A percentile compares a stretch with the other conserved stretches of the same genome.
Evolutionary conservation across 2,888 invertebrate species (phyloP).

Genomic region (Cosmopolites sordidus): DNA sequence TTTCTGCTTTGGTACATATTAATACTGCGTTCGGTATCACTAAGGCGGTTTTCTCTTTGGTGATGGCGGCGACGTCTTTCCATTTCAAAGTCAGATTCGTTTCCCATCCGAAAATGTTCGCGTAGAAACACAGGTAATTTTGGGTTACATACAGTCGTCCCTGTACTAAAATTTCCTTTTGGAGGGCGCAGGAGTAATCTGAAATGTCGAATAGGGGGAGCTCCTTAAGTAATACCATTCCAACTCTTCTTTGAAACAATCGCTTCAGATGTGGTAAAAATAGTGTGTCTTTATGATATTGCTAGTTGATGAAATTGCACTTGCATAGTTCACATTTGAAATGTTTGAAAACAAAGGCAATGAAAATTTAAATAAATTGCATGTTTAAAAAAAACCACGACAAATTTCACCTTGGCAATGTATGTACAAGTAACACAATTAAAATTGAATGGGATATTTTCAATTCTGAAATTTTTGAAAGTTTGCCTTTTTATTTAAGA

Average conservation of each 20-base stretch:
- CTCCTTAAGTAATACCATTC: too few relatives aligned
- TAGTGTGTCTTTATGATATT: too few relatives aligned
- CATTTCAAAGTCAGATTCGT: conserved; percentile 79
- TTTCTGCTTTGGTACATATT: conserved; percentile 74
- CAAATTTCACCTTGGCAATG: too few relatives aligned
- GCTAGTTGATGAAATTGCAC: too few relatives aligned
- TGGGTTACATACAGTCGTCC: conserved; percentile 94
- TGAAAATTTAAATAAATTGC: too few relatives aligned
- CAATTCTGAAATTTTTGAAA: too few relatives aligned
- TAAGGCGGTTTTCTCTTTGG: conserved; percentile 89
- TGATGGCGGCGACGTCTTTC: conserved; percentile 89
- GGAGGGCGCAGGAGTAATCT: conserved; percentile 97
- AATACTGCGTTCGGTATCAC: conserved; percentile 97
- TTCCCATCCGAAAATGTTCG: conserved; percentile 97
- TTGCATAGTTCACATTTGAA: background rate
- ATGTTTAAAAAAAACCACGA: too few relatives aligned
- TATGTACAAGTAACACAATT: too few relatives aligned
- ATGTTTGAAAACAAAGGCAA: background rate
- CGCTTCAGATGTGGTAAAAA: too few relatives aligned
- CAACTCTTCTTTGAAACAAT: too few relatives aligned
- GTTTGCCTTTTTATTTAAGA: too few relatives aligned
- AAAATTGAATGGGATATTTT: too few relatives aligned
- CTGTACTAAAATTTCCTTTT: conserved; percentile 92
- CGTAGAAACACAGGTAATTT: conserved; percentile 94
- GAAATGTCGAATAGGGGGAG: conserved; percentile 23